These are phyloP conservation scores for Magallana gigas DNA, from an alignment of 1,140 invertebrate species.

Conservation along the genomic window DNA sequence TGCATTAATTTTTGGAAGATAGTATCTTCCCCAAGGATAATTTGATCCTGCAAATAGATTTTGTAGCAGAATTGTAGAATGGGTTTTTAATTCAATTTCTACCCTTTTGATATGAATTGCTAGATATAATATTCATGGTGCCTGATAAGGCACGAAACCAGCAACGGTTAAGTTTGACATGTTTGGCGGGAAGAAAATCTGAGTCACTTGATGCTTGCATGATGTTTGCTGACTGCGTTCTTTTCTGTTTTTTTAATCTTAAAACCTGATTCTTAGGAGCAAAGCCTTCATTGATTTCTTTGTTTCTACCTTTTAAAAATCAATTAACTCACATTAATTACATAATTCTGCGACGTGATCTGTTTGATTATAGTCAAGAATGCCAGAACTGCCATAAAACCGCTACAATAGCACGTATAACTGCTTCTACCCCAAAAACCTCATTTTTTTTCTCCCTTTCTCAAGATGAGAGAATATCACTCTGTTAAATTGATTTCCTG, in stretches of 20 bases:
- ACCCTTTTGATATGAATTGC: too few relatives aligned
- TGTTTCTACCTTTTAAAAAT: slow-evolving; percentile 37
- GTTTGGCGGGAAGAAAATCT: background rate
- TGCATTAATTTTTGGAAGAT: too few relatives aligned
- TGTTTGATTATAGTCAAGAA: background rate
- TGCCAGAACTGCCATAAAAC: background rate
- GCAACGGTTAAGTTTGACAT: too few relatives aligned
- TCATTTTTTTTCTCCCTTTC: background rate
- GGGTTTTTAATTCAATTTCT: too few relatives aligned
- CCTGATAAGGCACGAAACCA: too few relatives aligned
- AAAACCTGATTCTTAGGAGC: background rate
- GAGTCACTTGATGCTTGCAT: background rate
- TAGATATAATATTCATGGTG: too few relatives aligned
- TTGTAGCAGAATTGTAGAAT: too few relatives aligned
- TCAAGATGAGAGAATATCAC: background rate
- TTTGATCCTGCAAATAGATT: too few relatives aligned
- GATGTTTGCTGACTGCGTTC: background rate
- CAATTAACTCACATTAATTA: slow-evolving; percentile 21
- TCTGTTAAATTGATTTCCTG: slow-evolving; percentile 7
- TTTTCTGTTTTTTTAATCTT: background rate
- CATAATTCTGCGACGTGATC: background rate
- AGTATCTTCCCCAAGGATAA: too few relatives aligned
- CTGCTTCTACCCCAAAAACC: background rate
- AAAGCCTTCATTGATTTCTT: slow-evolving; percentile 13
- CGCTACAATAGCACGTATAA: background rate